These are phyloP conservation scores for Lepisosteus osseus DNA, from an alignment of 2,113 vertebrate genomes.

Conservation along the genomic window DNA sequence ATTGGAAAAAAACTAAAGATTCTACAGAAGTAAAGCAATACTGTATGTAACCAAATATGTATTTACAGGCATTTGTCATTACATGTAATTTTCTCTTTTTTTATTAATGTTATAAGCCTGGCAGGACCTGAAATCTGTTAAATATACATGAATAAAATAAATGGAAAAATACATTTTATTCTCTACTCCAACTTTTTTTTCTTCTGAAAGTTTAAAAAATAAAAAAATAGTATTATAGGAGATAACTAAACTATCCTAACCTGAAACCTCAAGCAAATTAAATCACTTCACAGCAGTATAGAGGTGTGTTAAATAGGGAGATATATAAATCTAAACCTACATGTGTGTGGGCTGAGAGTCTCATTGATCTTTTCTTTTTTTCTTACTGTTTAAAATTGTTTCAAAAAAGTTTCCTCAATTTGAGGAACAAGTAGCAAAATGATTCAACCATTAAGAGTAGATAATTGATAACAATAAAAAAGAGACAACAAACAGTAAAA, in stretches of 20 bases:
- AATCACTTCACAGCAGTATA: conserved; percentile 43
- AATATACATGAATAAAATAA: background rate
- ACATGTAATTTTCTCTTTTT: background rate
- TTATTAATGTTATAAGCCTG: background rate
- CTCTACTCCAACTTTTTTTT: background rate
- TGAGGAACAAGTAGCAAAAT: conserved; percentile 16
- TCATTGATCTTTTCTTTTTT: conserved; percentile 38
- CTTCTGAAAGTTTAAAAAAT: conserved; percentile 30
- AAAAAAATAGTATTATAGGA: conserved; percentile 40
- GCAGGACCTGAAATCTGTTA: background rate
- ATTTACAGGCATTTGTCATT: background rate
- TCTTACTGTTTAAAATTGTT: conserved; percentile 21
- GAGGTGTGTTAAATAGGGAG: conserved; percentile 45
- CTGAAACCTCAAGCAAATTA: conserved; percentile 21
- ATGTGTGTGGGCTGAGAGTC: conserved; percentile 40
- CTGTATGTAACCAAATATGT: background rate
- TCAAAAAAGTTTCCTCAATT: conserved; percentile 2
- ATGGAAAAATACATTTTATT: too few relatives aligned
- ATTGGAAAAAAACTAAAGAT: too few relatives aligned
- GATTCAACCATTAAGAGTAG: too few relatives aligned
- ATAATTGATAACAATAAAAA: too few relatives aligned
- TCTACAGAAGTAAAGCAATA: too few relatives aligned
- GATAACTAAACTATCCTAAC: conserved; percentile 43
- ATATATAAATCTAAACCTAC: conserved; percentile 42
- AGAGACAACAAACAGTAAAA: too few relatives aligned